Conservation (phyloP, 1,140 invertebrate genomes). For the Pollicipes pollicipes region DNA sequence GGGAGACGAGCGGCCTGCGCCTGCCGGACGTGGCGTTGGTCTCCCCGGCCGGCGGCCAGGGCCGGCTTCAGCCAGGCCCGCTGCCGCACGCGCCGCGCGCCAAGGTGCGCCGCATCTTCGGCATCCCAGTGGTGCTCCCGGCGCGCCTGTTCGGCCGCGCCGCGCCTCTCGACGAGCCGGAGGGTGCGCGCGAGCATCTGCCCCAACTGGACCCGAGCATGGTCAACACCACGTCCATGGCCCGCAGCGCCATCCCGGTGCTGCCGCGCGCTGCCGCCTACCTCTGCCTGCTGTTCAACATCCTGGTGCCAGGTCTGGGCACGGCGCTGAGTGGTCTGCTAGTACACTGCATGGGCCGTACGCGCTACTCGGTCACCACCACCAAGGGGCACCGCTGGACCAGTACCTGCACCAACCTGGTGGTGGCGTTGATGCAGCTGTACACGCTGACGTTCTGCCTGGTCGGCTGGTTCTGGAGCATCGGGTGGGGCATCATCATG, state of each 20-base stretch:
- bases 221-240: conserved; percentile 59
- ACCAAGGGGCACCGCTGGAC: conserved; percentile 46
- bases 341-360: conserved; percentile 71
- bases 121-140: neutral
- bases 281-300: conserved; percentile 68
- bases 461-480: conserved; percentile 93
- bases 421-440: conserved; percentile 66
- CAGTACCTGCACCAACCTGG: conserved; percentile 52
- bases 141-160: neutral
- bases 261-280: conserved; percentile 63
- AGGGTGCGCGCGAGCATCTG: conserved; percentile 32
- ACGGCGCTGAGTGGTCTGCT: conserved; percentile 70
- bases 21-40: neutral
- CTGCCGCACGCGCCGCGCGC: neutral
- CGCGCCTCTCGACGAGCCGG: neutral
- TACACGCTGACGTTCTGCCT: conserved; percentile 87
- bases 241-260: conserved; percentile 73
- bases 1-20: neutral
- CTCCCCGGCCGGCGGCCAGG: neutral
- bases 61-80: neutral
- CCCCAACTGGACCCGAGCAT: conserved; percentile 41
- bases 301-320: conserved; percentile 67
- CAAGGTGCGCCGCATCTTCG: neutral
- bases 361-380: conserved; percentile 59
- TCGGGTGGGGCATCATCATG: conserved; percentile 89